Conservation (phyloP, 2,888 invertebrate genomes). For the Lithophane socia region DNA sequence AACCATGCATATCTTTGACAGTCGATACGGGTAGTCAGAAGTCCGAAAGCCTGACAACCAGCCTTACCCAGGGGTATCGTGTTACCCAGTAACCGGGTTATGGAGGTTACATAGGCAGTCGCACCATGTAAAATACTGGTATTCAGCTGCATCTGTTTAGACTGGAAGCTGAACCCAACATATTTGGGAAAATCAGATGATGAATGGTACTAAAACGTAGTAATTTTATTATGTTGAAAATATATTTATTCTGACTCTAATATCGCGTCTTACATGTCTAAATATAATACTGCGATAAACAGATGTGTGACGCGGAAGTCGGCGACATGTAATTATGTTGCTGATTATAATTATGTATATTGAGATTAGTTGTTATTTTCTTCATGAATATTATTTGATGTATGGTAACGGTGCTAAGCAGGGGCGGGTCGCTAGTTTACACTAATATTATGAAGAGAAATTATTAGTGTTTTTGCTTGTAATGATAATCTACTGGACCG, state of each 20-base stretch:
- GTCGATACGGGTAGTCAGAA: background rate
- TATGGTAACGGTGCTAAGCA: background rate
- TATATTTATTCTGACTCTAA: background rate
- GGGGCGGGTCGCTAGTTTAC: too few relatives aligned
- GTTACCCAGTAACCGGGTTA: background rate
- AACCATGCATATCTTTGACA: too few relatives aligned
- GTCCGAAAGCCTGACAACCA: background rate
- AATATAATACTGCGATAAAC: slow-evolving; percentile 29
- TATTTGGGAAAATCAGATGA: too few relatives aligned
- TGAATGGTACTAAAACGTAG: background rate
- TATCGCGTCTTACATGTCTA: background rate
- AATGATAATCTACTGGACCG: too few relatives aligned
- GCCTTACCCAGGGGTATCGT: background rate
- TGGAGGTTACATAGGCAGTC: background rate
- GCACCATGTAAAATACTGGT: background rate
- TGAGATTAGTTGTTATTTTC: slow-evolving; percentile 41
- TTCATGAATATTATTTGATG: slow-evolving; percentile 21
- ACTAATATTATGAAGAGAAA: too few relatives aligned
- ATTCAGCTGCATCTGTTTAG: background rate
- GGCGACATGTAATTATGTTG: slow-evolving; percentile 36
- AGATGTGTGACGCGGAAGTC: slow-evolving; percentile 26
- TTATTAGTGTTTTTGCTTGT: too few relatives aligned
- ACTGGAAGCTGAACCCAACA: background rate
- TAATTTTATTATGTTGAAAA: background rate
- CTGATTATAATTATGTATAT: slow-evolving; percentile 21